These are phyloP conservation scores for Leptatherina wallacei DNA, from an alignment of 2,797 vertebrate species.

Conservation along the genomic window DNA sequence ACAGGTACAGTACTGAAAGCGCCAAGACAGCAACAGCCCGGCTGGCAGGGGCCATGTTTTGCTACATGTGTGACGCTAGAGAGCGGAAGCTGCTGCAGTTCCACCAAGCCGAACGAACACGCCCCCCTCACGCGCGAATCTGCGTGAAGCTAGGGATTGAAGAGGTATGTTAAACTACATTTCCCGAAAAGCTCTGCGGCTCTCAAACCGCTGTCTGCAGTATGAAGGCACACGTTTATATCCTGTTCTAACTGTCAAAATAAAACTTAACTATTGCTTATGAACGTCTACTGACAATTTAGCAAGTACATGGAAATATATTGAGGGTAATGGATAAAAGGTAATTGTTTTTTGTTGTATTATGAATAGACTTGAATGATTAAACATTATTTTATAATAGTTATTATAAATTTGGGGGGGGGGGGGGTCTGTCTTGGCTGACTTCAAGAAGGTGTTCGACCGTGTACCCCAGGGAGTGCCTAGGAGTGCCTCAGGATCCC, in stretches of 20 bases:
- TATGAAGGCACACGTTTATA: not conserved
- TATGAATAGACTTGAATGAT: not conserved
- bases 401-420: too few species aligned
- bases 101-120: not conserved
- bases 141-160: not conserved
- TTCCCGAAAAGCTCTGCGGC: slow-evolving; percentile 54
- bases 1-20: slow-evolving; percentile 73
- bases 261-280: slow-evolving; percentile 5
- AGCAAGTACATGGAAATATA: too few species aligned
- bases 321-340: too few species aligned
- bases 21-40: slow-evolving; percentile 75
- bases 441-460: too few species aligned
- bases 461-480: too few species aligned
- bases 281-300: too few species aligned
- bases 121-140: slow-evolving; percentile 28
- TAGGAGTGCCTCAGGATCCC: too few species aligned
- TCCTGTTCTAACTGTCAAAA: slow-evolving; percentile 25
- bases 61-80: slow-evolving; percentile 75
- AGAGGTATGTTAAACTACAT: slow-evolving; percentile 51
- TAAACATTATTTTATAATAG: not conserved
- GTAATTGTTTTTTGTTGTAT: too few species aligned
- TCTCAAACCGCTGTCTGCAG: slow-evolving; percentile 16
- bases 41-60: slow-evolving; percentile 85
- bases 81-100: slow-evolving; percentile 66
- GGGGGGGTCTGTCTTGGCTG: too few species aligned